Percentiles rank a stretch among this genome's conserved stretches.
These are phyloP conservation scores for Callitettix versicolor DNA, from an alignment of 1,140 invertebrate genomes.

Conservation along the genomic window DNA sequence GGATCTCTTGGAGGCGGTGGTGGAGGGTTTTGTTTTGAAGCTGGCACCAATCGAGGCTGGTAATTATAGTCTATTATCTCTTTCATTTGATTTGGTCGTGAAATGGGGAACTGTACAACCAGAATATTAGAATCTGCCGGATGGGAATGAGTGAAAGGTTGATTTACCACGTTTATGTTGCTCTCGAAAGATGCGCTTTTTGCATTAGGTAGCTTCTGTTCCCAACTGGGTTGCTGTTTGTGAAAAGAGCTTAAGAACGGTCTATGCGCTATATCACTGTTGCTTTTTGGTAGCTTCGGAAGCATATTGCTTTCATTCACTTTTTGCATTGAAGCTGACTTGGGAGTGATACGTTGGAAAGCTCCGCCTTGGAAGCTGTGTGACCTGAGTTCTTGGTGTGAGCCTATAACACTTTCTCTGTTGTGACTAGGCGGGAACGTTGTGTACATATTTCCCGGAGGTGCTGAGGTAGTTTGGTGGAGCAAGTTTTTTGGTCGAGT, in stretches of 20 bases:
- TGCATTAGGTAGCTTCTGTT: background rate
- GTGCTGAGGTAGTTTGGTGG: slow-evolving; percentile 12
- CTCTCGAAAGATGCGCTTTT: slow-evolving; percentile 27
- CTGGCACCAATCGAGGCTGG: background rate
- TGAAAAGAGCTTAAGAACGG: background rate
- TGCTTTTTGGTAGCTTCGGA: slow-evolving; percentile 10
- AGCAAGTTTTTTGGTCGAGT: slow-evolving; percentile 15
- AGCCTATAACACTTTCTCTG: slow-evolving; percentile 10
- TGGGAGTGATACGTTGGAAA: background rate
- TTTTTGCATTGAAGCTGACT: background rate
- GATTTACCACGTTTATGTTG: slow-evolving; percentile 16
- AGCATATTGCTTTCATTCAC: background rate
- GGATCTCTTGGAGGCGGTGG: slow-evolving; percentile 61
- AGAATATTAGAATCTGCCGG: slow-evolving; percentile 2
- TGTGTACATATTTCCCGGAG: slow-evolving; percentile 10
- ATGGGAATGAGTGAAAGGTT: background rate
- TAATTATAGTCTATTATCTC: background rate
- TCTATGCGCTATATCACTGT: background rate
- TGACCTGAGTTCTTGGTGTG: slow-evolving; percentile 8
- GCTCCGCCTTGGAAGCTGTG: background rate
- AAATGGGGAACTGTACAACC: slow-evolving; percentile 7
- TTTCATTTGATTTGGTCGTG: background rate
- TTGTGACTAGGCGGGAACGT: slow-evolving; percentile 10
- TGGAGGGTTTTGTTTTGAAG: slow-evolving; percentile 39
- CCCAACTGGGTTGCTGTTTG: background rate